Percentiles rank a stretch among this genome's conserved stretches.
These are phyloP conservation scores for Drosophila suzukii DNA, from an alignment of 1,140 invertebrate genomes.

Conservation along the genomic window DNA sequence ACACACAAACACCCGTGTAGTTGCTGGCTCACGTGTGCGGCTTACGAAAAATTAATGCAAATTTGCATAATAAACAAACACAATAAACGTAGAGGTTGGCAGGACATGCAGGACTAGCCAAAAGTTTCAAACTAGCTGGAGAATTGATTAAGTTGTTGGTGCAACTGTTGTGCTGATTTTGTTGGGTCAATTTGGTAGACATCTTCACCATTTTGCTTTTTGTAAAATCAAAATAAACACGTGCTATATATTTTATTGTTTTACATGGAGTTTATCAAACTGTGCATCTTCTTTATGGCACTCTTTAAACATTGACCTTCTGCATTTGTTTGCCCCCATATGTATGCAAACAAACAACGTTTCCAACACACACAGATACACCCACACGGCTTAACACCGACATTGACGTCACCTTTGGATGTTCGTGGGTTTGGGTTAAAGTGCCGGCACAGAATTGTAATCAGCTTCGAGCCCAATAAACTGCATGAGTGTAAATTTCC, in stretches of 20 bases:
- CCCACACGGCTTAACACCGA: conserved; percentile 18
- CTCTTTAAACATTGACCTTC: conserved; percentile 34
- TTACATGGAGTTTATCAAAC: conserved; percentile 24
- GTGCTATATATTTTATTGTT: conserved; percentile 4
- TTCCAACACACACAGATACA: conserved; percentile 1
- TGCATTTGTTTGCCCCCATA: conserved; percentile 42
- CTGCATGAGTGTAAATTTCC: conserved; percentile 70
- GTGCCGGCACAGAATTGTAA: conserved; percentile 68
- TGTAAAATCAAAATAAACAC: not conserved
- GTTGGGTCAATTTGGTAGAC: not conserved
- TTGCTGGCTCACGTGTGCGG: conserved; percentile 54
- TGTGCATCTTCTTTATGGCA: conserved; percentile 18
- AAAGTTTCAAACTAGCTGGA: conserved; percentile 50
- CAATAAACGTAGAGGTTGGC: conserved; percentile 51
- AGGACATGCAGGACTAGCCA: conserved; percentile 57
- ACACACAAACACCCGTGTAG: not conserved
- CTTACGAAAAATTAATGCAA: conserved; percentile 70
- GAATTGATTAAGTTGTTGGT: conserved; percentile 45
- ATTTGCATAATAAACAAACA: conserved; percentile 81
- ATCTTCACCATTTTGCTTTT: conserved; percentile 1
- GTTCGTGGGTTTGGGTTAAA: conserved; percentile 24
- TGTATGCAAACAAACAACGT: conserved; percentile 42
- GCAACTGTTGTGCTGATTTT: conserved; percentile 19
- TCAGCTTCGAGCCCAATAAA: conserved; percentile 61
- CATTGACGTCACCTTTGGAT: conserved; percentile 44